Conservation (phyloP, 2,888 invertebrate species). For the Oxycera nigricornis region DNA sequence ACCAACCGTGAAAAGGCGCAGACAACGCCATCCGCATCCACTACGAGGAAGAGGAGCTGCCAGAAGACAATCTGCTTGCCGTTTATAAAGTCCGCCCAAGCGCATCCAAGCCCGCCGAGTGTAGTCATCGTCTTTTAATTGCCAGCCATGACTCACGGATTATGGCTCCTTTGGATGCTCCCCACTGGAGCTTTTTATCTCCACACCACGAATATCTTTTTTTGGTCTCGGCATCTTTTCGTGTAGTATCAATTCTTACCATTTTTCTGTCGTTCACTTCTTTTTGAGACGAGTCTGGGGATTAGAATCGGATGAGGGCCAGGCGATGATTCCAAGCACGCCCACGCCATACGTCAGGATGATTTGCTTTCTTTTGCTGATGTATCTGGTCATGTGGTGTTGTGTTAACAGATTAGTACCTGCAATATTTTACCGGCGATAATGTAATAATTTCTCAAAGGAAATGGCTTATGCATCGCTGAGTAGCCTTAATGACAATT, state of each 20-base stretch:
- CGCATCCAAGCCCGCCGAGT: not conserved
- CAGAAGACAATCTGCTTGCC: not conserved
- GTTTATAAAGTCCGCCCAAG: slow-evolving; percentile 8
- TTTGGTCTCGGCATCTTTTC: not conserved
- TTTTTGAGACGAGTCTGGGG: not conserved
- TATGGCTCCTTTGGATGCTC: slow-evolving; percentile 16
- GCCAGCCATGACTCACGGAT: slow-evolving; percentile 35
- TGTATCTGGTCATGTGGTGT: not conserved
- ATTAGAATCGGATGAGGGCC: not conserved
- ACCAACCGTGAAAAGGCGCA: not conserved
- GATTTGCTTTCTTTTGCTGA: slow-evolving; percentile 22
- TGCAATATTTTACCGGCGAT: slow-evolving; percentile 35
- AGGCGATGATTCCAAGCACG: slow-evolving; percentile 20
- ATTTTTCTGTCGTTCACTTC: not conserved
- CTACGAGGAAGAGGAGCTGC: not conserved
- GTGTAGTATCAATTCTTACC: no score
- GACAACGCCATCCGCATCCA: not conserved
- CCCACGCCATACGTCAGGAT: slow-evolving; percentile 33
- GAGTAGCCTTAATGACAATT: not conserved
- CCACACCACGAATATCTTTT: not conserved
- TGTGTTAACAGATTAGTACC: slow-evolving; percentile 39
- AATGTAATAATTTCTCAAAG: slow-evolving; percentile 27
- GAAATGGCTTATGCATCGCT: slow-evolving; percentile 3
- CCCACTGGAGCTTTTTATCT: slow-evolving; percentile 3
- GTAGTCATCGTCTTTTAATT: slow-evolving; percentile 39